Evolutionary conservation across 2,113 vertebrate species (phyloP).

Genomic region (Microcebus ravelobensis): DNA sequence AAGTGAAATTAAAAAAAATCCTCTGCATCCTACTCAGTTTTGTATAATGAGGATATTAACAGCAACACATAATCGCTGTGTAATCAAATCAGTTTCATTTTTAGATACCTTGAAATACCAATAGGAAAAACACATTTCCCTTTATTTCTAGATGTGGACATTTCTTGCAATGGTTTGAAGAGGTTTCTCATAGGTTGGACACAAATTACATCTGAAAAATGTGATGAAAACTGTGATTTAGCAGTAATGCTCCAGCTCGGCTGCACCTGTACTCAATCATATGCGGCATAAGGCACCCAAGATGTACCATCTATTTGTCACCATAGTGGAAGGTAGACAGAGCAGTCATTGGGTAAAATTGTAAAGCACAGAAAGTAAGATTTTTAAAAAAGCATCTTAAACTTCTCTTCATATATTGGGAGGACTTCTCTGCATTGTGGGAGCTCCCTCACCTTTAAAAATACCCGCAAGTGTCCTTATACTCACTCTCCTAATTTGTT

Average conservation of each 20-base stretch:
- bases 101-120: neutral
- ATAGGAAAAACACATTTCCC: neutral
- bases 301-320: neutral
- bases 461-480: neutral
- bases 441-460: neutral
- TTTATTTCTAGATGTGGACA: slow-evolving; percentile 27
- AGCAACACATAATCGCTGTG: neutral
- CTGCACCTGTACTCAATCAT: neutral
- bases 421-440: neutral
- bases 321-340: neutral
- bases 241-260: neutral
- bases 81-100: slow-evolving; percentile 21
- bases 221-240: neutral
- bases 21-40: neutral
- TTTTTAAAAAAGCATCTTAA: neutral
- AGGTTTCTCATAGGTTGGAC: neutral
- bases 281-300: too few relatives aligned
- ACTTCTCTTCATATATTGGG: neutral
- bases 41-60: neutral
- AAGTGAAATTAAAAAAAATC: neutral
- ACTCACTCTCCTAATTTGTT: neutral
- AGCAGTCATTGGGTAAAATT: neutral
- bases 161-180: neutral
- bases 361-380: neutral
- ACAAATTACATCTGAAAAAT: slow-evolving; percentile 47